Evolutionary conservation across 2,113 vertebrate species (phyloP).

Genomic region (Dicaeum eximium): DNA sequence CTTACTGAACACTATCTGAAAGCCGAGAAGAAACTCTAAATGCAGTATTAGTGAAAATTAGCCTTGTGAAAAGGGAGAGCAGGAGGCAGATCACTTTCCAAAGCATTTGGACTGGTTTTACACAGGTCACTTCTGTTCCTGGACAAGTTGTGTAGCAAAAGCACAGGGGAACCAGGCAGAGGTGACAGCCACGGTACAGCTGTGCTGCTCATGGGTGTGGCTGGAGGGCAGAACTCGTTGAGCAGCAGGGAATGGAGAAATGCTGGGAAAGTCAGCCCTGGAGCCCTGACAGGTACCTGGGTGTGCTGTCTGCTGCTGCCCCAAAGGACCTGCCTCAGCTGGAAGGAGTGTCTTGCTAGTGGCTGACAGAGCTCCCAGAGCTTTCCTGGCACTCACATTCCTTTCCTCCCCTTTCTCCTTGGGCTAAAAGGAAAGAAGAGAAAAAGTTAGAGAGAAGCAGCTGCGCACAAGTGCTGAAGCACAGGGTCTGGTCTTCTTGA

Average conservation of each 20-base stretch:
- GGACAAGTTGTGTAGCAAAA: background rate
- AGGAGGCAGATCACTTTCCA: background rate
- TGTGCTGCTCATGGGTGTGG: rapidly evolving
- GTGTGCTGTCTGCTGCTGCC: background rate
- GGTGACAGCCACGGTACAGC: background rate
- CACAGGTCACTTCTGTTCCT: background rate
- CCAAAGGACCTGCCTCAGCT: background rate
- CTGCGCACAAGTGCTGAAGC: background rate
- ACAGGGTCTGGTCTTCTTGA: background rate
- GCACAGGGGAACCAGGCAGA: background rate
- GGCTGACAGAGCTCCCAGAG: background rate
- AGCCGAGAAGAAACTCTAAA: background rate
- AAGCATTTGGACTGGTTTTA: background rate
- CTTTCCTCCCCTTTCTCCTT: background rate
- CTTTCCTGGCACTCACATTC: background rate
- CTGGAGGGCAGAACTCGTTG: background rate
- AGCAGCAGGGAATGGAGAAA: background rate
- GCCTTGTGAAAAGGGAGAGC: background rate
- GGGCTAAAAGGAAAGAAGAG: background rate
- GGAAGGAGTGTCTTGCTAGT: rapidly evolving
- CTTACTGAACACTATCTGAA: background rate
- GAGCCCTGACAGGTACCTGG: background rate
- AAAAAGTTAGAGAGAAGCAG: background rate
- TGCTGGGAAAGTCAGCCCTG: background rate
- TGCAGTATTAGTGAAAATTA: background rate